phyloP scores from a whole-genome alignment of 2,888 invertebrate genomes.

The Nemapogon koenigi region DNA sequence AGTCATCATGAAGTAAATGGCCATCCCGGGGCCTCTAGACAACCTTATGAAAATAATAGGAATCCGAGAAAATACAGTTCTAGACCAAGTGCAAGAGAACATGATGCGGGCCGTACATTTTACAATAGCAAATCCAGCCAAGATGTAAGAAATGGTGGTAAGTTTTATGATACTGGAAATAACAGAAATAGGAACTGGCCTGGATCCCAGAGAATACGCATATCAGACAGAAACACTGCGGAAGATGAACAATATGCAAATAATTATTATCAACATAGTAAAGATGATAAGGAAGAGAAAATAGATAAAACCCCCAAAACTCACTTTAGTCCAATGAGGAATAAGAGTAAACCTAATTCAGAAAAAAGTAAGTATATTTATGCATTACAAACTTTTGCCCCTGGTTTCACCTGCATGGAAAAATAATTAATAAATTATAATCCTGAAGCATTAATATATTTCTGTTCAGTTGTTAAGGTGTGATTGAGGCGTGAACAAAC shows the following conservation, averaged over 20 bases:
- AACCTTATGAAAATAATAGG: conserved; percentile 24
- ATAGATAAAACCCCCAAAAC: too few relatives aligned
- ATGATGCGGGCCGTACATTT: conserved; percentile 39
- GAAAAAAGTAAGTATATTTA: background rate
- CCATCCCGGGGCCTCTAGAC: conserved; percentile 10
- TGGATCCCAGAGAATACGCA: conserved; percentile 38
- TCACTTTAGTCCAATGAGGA: conserved; percentile 12
- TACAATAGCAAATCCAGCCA: conserved; percentile 49
- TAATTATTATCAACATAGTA: conserved; percentile 32
- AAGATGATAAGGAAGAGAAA: conserved; percentile 20
- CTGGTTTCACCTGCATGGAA: too few relatives aligned
- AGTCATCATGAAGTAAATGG: too few relatives aligned
- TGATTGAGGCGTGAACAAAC: too few relatives aligned
- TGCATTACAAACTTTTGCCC: too few relatives aligned
- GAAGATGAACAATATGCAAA: conserved; percentile 54
- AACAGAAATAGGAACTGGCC: conserved; percentile 29
- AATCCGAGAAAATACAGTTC: conserved; percentile 25
- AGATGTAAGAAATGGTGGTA: conserved; percentile 39
- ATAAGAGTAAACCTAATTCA: conserved; percentile 7
- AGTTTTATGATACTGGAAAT: conserved; percentile 23
- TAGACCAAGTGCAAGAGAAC: conserved; percentile 39
- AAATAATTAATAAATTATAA: too few relatives aligned
- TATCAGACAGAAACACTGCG: conserved; percentile 30
- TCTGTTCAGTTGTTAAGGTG: too few relatives aligned
- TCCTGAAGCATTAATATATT: too few relatives aligned